Base-by-base conservation (phyloP, 2,113 vertebrate species). In the Falco punctatus region DNA sequence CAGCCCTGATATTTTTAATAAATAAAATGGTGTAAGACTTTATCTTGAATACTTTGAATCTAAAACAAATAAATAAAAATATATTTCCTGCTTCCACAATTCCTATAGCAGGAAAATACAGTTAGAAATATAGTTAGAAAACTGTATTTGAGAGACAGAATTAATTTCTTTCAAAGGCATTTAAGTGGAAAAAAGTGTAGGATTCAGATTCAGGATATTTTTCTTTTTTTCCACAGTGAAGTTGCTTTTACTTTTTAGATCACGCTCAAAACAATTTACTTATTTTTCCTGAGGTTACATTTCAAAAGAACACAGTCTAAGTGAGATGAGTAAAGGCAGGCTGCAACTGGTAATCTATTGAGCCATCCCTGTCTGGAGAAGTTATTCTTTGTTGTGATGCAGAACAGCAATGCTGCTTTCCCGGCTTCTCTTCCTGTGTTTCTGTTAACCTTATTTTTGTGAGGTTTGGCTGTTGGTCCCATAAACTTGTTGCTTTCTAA, bases 381-480 rank as follows among this genome's bases (percentile, higher is more conserved):
- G 92, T 93, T 89, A 9, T 46, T 96, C 96, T 97, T 97, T 98
- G 96, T 97, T 95, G 92, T 61, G 40, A 70, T 90, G 80, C 58
- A 96, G 94, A 97, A 81, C 65, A 83, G 44, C 93, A 24, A 27
- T 0, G 0, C 97, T 95, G 82, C 93, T 97, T 97, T 85, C 95
- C 94, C 28, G 5, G 28, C 77, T 90, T 23, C 65, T 66, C 52
- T 79, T 77, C 54, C 23, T 22, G 3, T 70, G 54, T 73, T 97
- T 16, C 57, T 93, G 66, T 79, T 94, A 89, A 93, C 88, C 88
- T 91, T 93, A 73, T 88, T 88, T 88, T 58, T 74, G 48, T 19
- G 58, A 82, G 38, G 22, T 86, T 96, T 88, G 58, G 79, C 71
- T 87, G 67, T 88, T 73, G 59, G 90, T 91, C 78, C 57, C 69